Evolutionary conservation across 2,113 vertebrate species (phyloP).

Genomic region (Caracal caracal): DNA sequence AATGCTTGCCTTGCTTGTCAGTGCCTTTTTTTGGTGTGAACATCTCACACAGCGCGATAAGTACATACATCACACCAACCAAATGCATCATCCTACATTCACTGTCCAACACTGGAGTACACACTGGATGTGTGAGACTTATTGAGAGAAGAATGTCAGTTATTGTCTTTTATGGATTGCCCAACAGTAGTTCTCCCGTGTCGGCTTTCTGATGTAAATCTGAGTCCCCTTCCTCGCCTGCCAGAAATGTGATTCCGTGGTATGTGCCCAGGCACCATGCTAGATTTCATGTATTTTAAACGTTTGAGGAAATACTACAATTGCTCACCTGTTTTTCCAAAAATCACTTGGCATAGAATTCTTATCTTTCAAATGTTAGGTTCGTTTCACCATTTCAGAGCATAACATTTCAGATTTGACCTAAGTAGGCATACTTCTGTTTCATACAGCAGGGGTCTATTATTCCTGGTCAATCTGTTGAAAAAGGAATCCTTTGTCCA

Average conservation of each 20-base stretch:
- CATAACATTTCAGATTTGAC: conserved; percentile 54
- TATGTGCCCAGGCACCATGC: not conserved
- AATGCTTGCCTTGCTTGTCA: not conserved
- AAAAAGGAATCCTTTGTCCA: conserved; percentile 57
- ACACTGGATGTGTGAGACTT: not conserved
- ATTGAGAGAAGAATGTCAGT: not conserved
- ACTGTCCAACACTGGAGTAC: not conserved
- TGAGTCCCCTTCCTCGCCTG: not conserved
- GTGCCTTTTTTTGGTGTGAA: not conserved
- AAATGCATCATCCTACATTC: not conserved
- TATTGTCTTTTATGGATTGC: not conserved
- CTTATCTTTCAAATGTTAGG: conserved; percentile 53
- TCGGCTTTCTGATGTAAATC: not conserved
- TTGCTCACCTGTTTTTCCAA: conserved; percentile 54
- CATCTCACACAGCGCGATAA: not conserved
- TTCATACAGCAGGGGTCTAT: conserved; percentile 32
- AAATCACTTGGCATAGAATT: conserved; percentile 7
- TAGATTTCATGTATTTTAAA: not conserved
- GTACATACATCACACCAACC: not conserved
- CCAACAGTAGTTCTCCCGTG: not conserved
- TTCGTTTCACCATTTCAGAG: conserved; percentile 39
- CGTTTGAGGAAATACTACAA: conserved; percentile 9
- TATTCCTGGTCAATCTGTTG: conserved; percentile 30
- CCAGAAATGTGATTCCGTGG: not conserved
- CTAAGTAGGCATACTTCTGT: conserved; percentile 47